Conservation (phyloP, 2,888 invertebrate genomes). For the Lydus trimaculatus region DNA sequence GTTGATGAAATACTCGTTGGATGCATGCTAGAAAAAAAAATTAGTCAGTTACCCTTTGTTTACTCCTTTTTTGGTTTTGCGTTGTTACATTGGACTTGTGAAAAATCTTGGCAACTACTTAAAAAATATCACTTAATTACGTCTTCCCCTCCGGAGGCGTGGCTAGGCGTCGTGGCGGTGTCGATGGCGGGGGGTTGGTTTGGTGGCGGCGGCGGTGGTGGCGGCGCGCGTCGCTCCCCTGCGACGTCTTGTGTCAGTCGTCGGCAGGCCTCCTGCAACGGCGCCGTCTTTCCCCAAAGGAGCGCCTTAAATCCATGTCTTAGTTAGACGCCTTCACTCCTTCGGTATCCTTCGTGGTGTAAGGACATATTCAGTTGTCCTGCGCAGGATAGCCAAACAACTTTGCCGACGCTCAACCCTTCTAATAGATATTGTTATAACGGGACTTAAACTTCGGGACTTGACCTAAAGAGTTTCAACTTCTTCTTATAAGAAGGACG, state of each 20-base stretch:
- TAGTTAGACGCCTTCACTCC: slow-evolving; percentile 60
- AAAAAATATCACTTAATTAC: slow-evolving; percentile 60
- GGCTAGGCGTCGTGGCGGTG: slow-evolving; percentile 49
- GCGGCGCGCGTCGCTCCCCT: slow-evolving; percentile 57
- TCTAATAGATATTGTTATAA: slow-evolving; percentile 17
- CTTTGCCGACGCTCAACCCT: slow-evolving; percentile 40
- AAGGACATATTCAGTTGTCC: slow-evolving; percentile 52
- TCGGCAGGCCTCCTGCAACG: slow-evolving; percentile 59
- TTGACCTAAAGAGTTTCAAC: slow-evolving; percentile 10
- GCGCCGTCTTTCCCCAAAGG: slow-evolving; percentile 59
- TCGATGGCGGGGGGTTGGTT: slow-evolving; percentile 34
- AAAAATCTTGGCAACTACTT: slow-evolving; percentile 62
- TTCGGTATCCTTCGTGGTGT: slow-evolving; percentile 59
- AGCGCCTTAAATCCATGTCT: slow-evolving; percentile 60
- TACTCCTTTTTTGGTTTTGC: neutral
- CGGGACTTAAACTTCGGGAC: slow-evolving; percentile 38
- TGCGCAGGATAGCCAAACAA: slow-evolving; percentile 41
- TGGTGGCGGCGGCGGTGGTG: slow-evolving; percentile 51
- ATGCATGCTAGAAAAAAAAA: neutral
- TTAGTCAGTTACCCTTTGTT: neutral
- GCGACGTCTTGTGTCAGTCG: slow-evolving; percentile 62
- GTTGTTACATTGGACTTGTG: slow-evolving; percentile 12
- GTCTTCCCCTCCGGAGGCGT: slow-evolving; percentile 57
- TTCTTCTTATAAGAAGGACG: neutral
- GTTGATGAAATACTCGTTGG: neutral